Conservation (phyloP, 2,888 invertebrate species). For the Heteromurus nitidus region DNA sequence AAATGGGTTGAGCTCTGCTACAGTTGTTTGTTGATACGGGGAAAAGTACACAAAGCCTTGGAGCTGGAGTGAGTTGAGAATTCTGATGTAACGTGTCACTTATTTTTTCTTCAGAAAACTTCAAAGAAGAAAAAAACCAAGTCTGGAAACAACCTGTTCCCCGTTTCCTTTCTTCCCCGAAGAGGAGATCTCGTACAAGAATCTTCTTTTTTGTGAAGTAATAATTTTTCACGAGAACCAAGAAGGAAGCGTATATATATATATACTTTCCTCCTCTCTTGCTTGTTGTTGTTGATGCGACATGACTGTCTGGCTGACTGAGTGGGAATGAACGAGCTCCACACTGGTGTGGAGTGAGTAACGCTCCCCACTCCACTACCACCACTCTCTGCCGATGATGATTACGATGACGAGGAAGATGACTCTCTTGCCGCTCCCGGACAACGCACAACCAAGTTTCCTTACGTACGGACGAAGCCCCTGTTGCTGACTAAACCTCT, state of each 20-base stretch:
- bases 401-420: conserved; percentile 43
- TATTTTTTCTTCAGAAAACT: neutral
- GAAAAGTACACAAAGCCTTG: too few species aligned
- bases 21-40: too few species aligned
- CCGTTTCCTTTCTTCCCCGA: neutral
- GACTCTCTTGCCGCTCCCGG: conserved; percentile 50
- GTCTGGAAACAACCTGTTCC: neutral
- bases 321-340: conserved; percentile 33
- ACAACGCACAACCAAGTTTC: conserved; percentile 55
- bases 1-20: too few species aligned
- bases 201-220: conserved; percentile 7
- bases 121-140: neutral
- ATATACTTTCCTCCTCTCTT: too few species aligned
- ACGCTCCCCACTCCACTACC: conserved; percentile 60
- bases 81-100: neutral
- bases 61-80: too few species aligned
- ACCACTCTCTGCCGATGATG: too few species aligned
- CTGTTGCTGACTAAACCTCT: conserved; percentile 54
- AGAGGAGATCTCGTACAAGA: neutral
- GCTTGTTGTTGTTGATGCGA: conserved; percentile 57
- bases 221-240: conserved; percentile 29
- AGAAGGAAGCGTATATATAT: conserved; percentile 8
- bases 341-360: conserved; percentile 62
- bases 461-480: conserved; percentile 4
- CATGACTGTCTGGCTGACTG: conserved; percentile 55